Conservation (phyloP, 2,888 invertebrate species). For the Xanthorhoe spadicearia region DNA sequence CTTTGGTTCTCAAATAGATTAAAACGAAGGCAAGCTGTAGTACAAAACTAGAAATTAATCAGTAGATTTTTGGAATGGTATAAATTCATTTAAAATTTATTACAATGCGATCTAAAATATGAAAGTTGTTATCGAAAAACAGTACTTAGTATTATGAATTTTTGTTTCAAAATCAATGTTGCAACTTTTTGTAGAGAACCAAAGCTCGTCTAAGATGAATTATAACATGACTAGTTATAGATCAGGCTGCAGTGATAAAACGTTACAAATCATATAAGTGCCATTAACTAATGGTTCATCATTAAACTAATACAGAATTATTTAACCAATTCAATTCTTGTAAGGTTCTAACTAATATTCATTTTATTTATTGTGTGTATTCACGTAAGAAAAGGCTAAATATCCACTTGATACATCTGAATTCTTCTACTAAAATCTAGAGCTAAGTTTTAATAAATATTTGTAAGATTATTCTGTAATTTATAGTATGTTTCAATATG, state of each 20-base stretch:
- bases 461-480: background rate
- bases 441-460: background rate
- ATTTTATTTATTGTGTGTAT: constrained; percentile 40
- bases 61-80: background rate
- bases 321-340: constrained; percentile 1
- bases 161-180: background rate
- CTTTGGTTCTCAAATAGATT: background rate
- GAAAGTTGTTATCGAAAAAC: too few species aligned
- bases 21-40: background rate
- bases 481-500: background rate
- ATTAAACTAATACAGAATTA: constrained; percentile 7
- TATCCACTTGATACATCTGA: constrained; percentile 34
- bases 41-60: background rate
- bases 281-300: constrained; percentile 48
- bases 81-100: too few species aligned
- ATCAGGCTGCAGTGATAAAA: constrained; percentile 50
- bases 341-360: constrained; percentile 5
- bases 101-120: too few species aligned
- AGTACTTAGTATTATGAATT: too few species aligned
- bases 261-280: constrained; percentile 48
- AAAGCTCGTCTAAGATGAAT: constrained; percentile 46
- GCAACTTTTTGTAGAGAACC: constrained; percentile 6
- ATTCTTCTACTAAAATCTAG: background rate
- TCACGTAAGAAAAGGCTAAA: constrained; percentile 38
- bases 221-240: constrained; percentile 56